These are phyloP conservation scores for Odocoileus virginianus DNA, from an alignment of 2,113 vertebrate genomes.

Conservation along the genomic window DNA sequence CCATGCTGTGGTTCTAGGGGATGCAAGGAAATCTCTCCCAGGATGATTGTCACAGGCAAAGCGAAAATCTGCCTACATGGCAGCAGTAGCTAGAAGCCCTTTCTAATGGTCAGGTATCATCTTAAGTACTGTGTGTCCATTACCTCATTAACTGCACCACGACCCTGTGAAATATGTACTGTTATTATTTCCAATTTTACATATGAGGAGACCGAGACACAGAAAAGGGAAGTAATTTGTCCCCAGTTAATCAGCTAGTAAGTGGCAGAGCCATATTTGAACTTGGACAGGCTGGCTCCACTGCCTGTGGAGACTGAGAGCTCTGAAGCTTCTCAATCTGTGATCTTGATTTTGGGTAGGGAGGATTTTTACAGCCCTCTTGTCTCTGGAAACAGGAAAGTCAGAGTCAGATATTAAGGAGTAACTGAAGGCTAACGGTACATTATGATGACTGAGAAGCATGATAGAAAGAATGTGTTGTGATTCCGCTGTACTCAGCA, in stretches of 20 bases:
- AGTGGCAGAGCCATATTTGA: background rate
- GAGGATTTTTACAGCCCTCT: background rate
- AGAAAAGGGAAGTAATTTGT: background rate
- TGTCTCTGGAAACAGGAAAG: background rate
- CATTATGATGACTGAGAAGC: background rate
- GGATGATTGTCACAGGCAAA: background rate
- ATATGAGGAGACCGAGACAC: background rate
- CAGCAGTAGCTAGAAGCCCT: background rate
- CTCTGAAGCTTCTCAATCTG: background rate
- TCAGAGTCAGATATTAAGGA: background rate
- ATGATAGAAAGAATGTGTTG: background rate
- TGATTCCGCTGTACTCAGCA: background rate
- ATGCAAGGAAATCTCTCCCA: background rate
- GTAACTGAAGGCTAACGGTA: background rate
- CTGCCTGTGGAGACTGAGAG: background rate
- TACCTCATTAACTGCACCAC: background rate
- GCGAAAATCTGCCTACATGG: background rate
- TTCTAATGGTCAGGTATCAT: background rate
- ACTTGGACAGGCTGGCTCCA: background rate
- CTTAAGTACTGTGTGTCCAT: background rate
- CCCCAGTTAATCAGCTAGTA: background rate
- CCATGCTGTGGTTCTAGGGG: background rate
- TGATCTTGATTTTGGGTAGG: background rate
- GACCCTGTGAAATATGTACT: background rate
- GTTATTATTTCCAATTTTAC: background rate